A percentile compares a stretch with the other conserved stretches of the same genome.
Evolutionary conservation across 2,797 vertebrate genomes (phyloP).

Genomic region (Moxostoma hubbsi): DNA sequence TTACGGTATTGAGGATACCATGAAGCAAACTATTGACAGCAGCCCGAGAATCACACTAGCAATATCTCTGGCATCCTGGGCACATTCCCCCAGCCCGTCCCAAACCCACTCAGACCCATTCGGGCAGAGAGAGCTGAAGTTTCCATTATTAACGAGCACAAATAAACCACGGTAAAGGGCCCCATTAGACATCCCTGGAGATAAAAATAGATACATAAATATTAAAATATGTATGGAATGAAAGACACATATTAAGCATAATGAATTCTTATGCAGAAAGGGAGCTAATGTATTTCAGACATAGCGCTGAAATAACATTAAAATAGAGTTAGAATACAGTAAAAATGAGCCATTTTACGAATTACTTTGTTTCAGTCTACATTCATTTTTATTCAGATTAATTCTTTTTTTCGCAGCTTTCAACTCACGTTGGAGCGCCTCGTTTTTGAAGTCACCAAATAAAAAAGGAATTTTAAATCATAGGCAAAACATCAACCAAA

Average conservation of each 20-base stretch:
- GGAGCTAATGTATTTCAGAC: not conserved
- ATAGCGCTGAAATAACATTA: not conserved
- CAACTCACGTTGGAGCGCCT: too few species aligned
- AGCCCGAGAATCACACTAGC: constrained; percentile 88
- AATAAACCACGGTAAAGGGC: constrained; percentile 44
- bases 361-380: too few species aligned
- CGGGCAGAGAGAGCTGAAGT: constrained; percentile 82
- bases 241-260: not conserved
- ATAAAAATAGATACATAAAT: constrained; percentile 3
- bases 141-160: constrained; percentile 59
- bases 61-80: constrained; percentile 83
- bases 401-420: not conserved
- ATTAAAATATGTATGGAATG: not conserved
- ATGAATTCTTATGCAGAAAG: not conserved
- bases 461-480: not conserved
- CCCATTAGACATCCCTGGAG: constrained; percentile 60
- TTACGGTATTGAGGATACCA: constrained; percentile 89
- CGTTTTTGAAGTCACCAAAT: not conserved
- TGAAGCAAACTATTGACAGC: constrained; percentile 90
- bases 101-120: constrained; percentile 89
- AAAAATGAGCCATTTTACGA: too few species aligned
- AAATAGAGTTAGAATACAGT: too few species aligned
- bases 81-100: constrained; percentile 84
- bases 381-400: too few species aligned
- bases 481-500: too few species aligned